These are phyloP conservation scores for Charanyca ferruginea DNA, from an alignment of 2,888 invertebrate species.

Conservation along the genomic window DNA sequence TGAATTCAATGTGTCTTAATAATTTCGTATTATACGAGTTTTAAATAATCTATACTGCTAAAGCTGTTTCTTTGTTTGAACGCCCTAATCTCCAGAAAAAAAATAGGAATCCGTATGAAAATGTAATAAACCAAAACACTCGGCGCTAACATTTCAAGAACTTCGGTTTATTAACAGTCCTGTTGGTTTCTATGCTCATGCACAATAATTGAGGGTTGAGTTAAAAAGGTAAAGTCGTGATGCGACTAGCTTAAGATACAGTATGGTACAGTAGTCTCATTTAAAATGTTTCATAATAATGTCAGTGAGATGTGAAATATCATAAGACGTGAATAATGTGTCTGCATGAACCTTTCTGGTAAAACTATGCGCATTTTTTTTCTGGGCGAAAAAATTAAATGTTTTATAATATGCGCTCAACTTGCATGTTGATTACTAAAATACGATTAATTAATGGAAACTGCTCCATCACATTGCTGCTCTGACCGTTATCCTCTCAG, in stretches of 20 bases:
- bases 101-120: too few species aligned
- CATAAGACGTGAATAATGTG: not conserved
- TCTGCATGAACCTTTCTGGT: not conserved
- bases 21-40: not conserved
- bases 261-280: not conserved
- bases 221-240: too few species aligned
- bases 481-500: not conserved
- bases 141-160: not conserved
- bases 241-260: too few species aligned
- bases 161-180: not conserved
- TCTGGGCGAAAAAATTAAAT: not conserved
- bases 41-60: too few species aligned
- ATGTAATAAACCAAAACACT: not conserved
- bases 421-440: conserved; percentile 31
- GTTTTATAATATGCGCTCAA: not conserved
- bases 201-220: not conserved
- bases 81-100: too few species aligned
- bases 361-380: not conserved
- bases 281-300: not conserved
- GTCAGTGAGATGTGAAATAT: not conserved
- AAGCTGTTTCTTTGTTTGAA: too few species aligned
- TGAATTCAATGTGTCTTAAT: conserved; percentile 10
- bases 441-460: not conserved
- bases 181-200: not conserved
- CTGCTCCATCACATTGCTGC: too few species aligned